Base-by-base conservation (phyloP, 37 sponge, comb jelly and placozoan genomes). In the Beroe forskalii region DNA sequence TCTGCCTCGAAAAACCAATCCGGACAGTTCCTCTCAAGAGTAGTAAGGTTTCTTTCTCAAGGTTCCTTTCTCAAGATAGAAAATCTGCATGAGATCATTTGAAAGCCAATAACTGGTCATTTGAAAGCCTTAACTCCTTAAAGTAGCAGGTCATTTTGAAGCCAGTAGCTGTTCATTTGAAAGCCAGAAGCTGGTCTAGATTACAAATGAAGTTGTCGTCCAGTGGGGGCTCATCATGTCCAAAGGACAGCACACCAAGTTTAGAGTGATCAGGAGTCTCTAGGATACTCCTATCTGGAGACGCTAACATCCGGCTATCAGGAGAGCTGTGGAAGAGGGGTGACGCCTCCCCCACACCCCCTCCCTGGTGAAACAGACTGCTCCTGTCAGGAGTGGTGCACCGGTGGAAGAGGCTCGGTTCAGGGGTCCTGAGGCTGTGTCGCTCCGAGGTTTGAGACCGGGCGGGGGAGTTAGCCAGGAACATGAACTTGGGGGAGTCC, bases 181-280 rank as follows among this genome's bases (percentile, higher is more conserved):
- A 48, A 17, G 55, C 55, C 6, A 48, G 55, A 12, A 48, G 55
- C 55, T 48, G 55, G 55, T 48, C 55, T 12, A 48, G 55, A 48
- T 48, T 48, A 12, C 72, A 69, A 2, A 69, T 69, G 72, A 69
- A 69, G 39, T 69, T 69, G 32, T 69, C 72, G 19, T 69, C 72
- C 6, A 69, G 32, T 4, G 72, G 38, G 19, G 27, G 72, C 38
- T 69, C 72, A 2, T 69, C 72, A 17, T 69, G 72, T 32, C 32
- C 72, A 36, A 69, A 69, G 33, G 72, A 69, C 38, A 69, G 32
- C 1, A 1, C 72, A 4, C 72, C 72, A 33, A 69, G 32, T 32
- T 69, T 69, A 19, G 72, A 69, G 33, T 69, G 72, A 33, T 69
- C 72, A 19, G 72, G 72, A 69, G 72, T 69, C 4, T 69, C 33